Conservation (phyloP, 2,113 vertebrate genomes). For the Sciurus niger region DNA sequence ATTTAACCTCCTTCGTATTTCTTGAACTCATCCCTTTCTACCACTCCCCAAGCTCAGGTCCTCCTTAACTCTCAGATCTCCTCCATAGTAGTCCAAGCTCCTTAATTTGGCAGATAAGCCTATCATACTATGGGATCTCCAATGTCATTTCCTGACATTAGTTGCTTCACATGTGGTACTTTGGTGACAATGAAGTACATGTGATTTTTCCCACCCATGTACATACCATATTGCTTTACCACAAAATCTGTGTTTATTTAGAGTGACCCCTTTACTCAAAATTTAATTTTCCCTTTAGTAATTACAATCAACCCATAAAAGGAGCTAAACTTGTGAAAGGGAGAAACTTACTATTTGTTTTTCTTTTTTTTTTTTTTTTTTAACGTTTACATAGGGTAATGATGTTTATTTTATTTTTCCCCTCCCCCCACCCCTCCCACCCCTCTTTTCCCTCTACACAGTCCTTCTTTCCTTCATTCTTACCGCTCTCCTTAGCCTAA, state of each 20-base stretch:
- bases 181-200: neutral
- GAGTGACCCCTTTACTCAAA: neutral
- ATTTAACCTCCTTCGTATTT: constrained; percentile 10
- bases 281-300: constrained; percentile 50
- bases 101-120: neutral
- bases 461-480: too few relatives aligned
- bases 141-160: neutral
- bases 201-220: neutral
- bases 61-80: neutral
- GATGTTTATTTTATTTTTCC: too few relatives aligned
- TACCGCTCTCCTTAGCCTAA: too few relatives aligned
- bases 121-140: neutral
- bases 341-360: neutral
- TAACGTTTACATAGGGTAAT: too few relatives aligned
- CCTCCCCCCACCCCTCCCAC: too few relatives aligned
- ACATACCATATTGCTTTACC: neutral
- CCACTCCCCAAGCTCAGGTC: neutral
- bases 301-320: neutral
- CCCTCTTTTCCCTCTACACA: too few relatives aligned
- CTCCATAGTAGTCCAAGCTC: neutral
- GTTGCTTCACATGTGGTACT: neutral
- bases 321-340: neutral
- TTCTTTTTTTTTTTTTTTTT: too few relatives aligned
- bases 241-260: constrained; percentile 4
- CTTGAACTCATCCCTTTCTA: constrained; percentile 24